Evolutionary conservation across 1,140 invertebrate genomes (phyloP), one percentile per base, ranked within the genome.

Genomic region (Pseudomyrmex gracilis): DNA sequence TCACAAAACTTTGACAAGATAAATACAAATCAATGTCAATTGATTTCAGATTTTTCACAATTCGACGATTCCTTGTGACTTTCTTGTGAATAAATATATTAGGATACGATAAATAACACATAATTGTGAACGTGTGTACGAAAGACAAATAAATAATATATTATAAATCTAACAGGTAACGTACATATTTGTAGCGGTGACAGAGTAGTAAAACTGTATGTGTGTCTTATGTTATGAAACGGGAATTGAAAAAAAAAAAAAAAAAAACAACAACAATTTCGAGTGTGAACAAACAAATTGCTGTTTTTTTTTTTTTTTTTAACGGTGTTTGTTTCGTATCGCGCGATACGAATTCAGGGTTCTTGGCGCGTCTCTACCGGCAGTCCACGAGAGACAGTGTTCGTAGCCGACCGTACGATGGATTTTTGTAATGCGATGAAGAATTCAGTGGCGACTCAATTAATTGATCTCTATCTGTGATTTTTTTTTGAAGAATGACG

Each of bases 381-480:
- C 73, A 86, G 73, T 73, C 68, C 15, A 55, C 60, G 61, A 57
- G 61, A 57, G 49, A 10, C 12, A 73, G 51, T 57, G 51, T 70
- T 70, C 15, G 34, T 70, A 80, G 76, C 17, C 47, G 71, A 20
- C 71, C 78, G 61, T 53, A 76, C 57, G 60, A 78, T 60, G 73
- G 63, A 74, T 66, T 80, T 63, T 80, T 63, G 73, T 64, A 61
- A 51, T n/a, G 58, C 57, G 63, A 87, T 73, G 55, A 87, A 47
- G 12, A 51, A 51, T 51, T 71, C 17, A 68, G 22, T 47, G 17
- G 17, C 70, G 9, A 34, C 5, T 60, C 43, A 66, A 85, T 82
- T 70, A 20, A 82, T 76, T 82, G 60, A 77, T 61, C 71, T 61
- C 71, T 85, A 83, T 87, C n/a, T 74, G 78, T 83, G 87, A 88